Percentiles rank a stretch among this genome's conserved stretches.
Conservation (phyloP, 2,797 vertebrate genomes). For the Gymnopithys bicolor region DNA sequence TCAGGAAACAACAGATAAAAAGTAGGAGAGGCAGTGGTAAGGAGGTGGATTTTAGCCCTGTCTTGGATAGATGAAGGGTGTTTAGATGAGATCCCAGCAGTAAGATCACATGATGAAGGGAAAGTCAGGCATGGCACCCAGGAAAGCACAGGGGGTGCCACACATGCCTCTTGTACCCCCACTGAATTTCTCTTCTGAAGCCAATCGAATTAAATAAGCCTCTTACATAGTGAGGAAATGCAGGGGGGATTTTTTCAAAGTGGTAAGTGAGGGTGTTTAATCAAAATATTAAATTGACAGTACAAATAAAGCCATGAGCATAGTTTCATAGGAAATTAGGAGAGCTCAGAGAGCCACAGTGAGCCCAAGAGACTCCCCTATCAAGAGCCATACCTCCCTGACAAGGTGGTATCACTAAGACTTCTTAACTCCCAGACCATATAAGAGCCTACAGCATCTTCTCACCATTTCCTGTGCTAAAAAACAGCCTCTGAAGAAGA, state of each 20-base stretch:
- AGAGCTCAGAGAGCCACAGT: neutral
- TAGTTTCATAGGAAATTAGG: neutral
- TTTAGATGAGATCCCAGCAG: neutral
- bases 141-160: neutral
- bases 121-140: neutral
- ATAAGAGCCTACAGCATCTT: neutral
- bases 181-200: neutral
- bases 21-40: neutral
- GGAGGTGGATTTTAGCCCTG: neutral
- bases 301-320: neutral
- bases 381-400: neutral
- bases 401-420: neutral
- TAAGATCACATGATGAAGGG: neutral
- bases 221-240: neutral
- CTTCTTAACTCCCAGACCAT: neutral
- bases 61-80: neutral
- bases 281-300: neutral
- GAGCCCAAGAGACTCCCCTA: neutral
- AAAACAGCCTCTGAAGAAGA: neutral
- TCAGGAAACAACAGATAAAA: rapidly evolving
- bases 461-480: neutral
- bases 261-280: neutral
- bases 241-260: neutral
- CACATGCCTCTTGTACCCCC: neutral
- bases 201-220: neutral